Base-by-base conservation (phyloP, 2,797 vertebrate species). In the Tachyglossus aculeatus region DNA sequence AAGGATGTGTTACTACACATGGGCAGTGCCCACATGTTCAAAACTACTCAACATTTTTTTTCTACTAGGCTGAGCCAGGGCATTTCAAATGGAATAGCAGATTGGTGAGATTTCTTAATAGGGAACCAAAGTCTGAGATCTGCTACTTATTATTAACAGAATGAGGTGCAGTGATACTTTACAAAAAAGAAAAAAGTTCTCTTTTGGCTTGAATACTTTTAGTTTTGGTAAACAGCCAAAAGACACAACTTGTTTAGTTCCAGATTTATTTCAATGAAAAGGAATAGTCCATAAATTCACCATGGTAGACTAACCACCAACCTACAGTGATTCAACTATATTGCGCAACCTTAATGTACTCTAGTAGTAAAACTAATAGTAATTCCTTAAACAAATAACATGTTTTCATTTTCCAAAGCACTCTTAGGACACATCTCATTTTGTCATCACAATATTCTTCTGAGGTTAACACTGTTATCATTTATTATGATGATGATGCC, bases 121-220 rank as follows among this genome's bases (percentile, higher is more conserved):
- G 16, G 32, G 15, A n/a, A 31, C 45, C 45, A 31, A 31, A n/a
- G 18, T 18, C 29, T 29, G 19, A 11, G 29, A 25, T 50, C 32
- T 19, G 27, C 11, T 19, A 21, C 18, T 50, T 5, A 50, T 2
- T 18, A n/a, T 56, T 24, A 58, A 36, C 3, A 21, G 31, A 55
- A 1, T 21, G 22, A 9, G 21, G 9, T 8, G 5, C 24, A 16
- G 34, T n/a, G 47, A 29, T 41, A 15, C 21, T 52, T 16, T 18
- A 7, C 29, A 36, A 11, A 18, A 37, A 37, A 53, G 15, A 19
- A 81, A 37, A 63, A 24, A n/a, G 27, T 59, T 7, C 14, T 58
- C 22, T 48, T 53, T 5, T 72, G 63, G 74, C 70, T 71, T 64
- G 50, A 78, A 75, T 71, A 80, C 37, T 77, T 77, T 50, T 19